Percentiles rank a stretch among this genome's conserved stretches.
Evolutionary conservation across 2,888 invertebrate genomes (phyloP).

Genomic region (Himalopsyche kuldschensis): DNA sequence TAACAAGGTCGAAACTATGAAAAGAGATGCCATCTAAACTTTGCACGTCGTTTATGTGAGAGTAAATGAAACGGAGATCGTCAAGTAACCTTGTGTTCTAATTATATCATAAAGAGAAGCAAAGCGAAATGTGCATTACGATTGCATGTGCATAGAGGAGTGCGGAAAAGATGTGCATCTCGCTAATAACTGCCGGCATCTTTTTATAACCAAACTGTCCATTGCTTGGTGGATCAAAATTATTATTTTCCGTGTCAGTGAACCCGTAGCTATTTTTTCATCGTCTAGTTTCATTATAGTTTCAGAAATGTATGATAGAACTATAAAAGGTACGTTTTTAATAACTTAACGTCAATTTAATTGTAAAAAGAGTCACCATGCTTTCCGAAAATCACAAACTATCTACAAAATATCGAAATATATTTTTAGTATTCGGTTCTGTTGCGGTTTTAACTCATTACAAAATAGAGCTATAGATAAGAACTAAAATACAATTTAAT

Average conservation of each 20-base stretch:
- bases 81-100: slow-evolving; percentile 24
- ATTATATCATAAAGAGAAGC: slow-evolving; percentile 20
- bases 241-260: not conserved
- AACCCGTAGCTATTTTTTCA: not conserved
- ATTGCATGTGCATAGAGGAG: not conserved
- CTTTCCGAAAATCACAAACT: too few species aligned
- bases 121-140: slow-evolving; percentile 10
- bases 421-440: too few species aligned
- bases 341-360: too few species aligned
- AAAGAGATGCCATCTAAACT: not conserved
- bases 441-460: too few species aligned
- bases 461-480: too few species aligned
- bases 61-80: slow-evolving; percentile 12
- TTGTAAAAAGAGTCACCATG: too few species aligned
- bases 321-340: too few species aligned
- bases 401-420: too few species aligned
- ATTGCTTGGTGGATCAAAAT: not conserved
- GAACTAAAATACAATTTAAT: too few species aligned
- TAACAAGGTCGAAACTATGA: slow-evolving; percentile 34
- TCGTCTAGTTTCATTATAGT: too few species aligned
- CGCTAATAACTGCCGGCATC: not conserved
- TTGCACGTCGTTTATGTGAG: not conserved
- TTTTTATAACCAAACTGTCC: not conserved
- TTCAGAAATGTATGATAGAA: too few species aligned
- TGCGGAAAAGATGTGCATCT: not conserved